Conservation (phyloP, 1,140 invertebrate genomes). For the Meloidogyne exigua region DNA sequence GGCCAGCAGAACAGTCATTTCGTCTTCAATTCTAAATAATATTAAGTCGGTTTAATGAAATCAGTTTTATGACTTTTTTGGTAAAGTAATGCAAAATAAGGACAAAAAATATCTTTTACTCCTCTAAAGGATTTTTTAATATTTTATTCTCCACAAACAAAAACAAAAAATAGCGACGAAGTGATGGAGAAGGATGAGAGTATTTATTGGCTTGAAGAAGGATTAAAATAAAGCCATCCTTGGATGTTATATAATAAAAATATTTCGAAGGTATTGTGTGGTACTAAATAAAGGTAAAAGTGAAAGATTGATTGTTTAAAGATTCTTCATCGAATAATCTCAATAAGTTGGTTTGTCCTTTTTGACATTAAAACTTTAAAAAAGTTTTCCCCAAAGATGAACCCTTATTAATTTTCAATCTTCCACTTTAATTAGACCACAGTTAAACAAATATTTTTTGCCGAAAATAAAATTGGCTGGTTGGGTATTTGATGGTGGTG, state of each 20-base stretch:
- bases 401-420: too few relatives aligned
- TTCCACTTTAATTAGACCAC: neutral
- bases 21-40: slow-evolving; percentile 61
- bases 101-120: too few relatives aligned
- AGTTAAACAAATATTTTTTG: neutral
- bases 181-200: neutral
- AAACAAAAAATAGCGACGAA: slow-evolving; percentile 7
- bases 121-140: too few relatives aligned
- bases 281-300: neutral
- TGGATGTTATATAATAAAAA: neutral
- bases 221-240: neutral
- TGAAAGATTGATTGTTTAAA: neutral
- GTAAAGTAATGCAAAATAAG: too few relatives aligned
- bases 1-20: slow-evolving; percentile 76
- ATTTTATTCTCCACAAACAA: slow-evolving; percentile 25
- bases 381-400: too few relatives aligned
- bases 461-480: neutral
- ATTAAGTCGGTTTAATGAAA: neutral
- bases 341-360: too few relatives aligned
- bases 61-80: too few relatives aligned
- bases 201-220: neutral
- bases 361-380: too few relatives aligned
- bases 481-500: neutral
- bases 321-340: too few relatives aligned
- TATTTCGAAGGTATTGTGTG: neutral